Percentiles rank a stretch among this genome's conserved stretches.
Conservation (phyloP, 2,113 vertebrate genomes). For the Nerophis ophidion region DNA sequence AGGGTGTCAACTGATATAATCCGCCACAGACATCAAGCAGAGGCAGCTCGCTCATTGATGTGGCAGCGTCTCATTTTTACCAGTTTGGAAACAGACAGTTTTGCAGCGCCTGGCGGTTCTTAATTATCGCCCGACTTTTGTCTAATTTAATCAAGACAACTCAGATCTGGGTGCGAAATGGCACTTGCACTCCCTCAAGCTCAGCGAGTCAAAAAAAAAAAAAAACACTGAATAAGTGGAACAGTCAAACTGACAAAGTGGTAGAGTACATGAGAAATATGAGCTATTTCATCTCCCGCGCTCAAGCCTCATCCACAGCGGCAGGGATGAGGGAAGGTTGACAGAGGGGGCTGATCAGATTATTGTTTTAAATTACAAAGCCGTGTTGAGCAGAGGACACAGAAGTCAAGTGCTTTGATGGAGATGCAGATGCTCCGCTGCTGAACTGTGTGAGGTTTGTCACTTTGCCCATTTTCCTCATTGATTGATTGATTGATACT, state of each 20-base stretch:
- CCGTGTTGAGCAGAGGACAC: constrained; percentile 29
- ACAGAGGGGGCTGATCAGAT: constrained; percentile 50
- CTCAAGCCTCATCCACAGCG: constrained; percentile 46
- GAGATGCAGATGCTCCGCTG: constrained; percentile 46
- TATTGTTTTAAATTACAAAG: constrained; percentile 47
- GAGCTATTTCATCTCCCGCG: constrained; percentile 59
- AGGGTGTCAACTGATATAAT: constrained; percentile 69
- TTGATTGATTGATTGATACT: too few relatives aligned
- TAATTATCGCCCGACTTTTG: constrained; percentile 78
- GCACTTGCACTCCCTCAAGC: constrained; percentile 68
- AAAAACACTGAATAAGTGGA: constrained; percentile 67
- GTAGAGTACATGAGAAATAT: constrained; percentile 61
- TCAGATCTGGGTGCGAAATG: constrained; percentile 71
- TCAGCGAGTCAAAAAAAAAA: constrained; percentile 65
- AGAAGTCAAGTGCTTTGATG: constrained; percentile 52
- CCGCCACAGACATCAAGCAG: constrained; percentile 64
- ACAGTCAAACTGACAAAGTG: constrained; percentile 70
- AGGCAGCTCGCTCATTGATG: constrained; percentile 67
- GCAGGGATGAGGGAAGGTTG: constrained; percentile 26
- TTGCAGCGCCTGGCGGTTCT: constrained; percentile 71
- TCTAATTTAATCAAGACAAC: constrained; percentile 78
- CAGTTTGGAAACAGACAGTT: constrained; percentile 74
- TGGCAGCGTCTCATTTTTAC: constrained; percentile 72
- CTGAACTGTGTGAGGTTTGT: constrained; percentile 44
- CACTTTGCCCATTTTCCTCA: constrained; percentile 21